phyloP scores from a whole-genome alignment of 2,888 invertebrate genomes.

The Drosophila siamana region DNA sequence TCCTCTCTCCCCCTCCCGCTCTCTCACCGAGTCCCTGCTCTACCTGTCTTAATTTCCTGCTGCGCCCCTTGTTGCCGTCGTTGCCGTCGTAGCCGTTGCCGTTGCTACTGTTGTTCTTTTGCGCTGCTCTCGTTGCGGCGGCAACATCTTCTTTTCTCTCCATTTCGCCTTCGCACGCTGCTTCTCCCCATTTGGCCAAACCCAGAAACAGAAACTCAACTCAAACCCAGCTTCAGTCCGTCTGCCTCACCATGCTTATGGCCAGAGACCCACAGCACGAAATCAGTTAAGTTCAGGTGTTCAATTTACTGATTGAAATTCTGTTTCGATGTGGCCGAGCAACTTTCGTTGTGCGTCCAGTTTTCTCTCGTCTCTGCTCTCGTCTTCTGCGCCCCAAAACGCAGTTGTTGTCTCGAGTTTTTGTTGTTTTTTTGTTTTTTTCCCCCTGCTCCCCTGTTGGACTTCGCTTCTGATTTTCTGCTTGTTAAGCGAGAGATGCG shows the following conservation, averaged over 20 bases:
- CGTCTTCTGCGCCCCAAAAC: slow-evolving; percentile 21
- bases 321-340: slow-evolving; percentile 69
- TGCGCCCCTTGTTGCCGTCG: slow-evolving; percentile 50
- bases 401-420: slow-evolving; percentile 20
- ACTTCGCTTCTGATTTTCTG: slow-evolving; percentile 33
- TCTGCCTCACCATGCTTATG: not conserved
- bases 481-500: slow-evolving; percentile 45
- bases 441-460: too few species aligned
- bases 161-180: slow-evolving; percentile 52
- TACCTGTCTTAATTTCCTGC: slow-evolving; percentile 70
- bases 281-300: slow-evolving; percentile 82
- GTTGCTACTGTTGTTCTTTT: slow-evolving; percentile 11
- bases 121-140: slow-evolving; percentile 45
- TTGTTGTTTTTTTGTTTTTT: slow-evolving; percentile 3
- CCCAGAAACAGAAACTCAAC: slow-evolving; percentile 1
- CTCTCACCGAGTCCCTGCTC: not conserved
- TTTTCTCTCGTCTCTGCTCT: slow-evolving; percentile 26
- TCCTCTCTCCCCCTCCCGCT: not conserved
- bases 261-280: slow-evolving; percentile 57
- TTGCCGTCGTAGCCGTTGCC: slow-evolving; percentile 22
- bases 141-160: slow-evolving; percentile 60
- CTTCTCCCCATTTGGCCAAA: slow-evolving; percentile 62
- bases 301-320: slow-evolving; percentile 82
- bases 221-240: slow-evolving; percentile 1
- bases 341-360: slow-evolving; percentile 69